Evolutionary conservation across 2,888 invertebrate species (phyloP).

Genomic region (Furcula furcula): DNA sequence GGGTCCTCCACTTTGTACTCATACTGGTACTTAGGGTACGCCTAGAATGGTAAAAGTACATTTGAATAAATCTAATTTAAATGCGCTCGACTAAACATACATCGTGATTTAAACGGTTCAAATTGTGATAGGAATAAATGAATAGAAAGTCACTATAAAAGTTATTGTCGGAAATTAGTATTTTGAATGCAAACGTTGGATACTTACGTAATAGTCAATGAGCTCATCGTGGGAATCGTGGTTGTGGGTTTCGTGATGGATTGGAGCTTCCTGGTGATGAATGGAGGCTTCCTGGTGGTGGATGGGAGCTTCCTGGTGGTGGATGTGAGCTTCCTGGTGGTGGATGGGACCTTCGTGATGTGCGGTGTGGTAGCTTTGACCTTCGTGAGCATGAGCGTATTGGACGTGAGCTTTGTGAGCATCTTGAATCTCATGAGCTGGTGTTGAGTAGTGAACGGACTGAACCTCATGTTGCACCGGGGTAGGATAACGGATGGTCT

Average conservation of each 20-base stretch:
- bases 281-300: conserved; percentile 29
- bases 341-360: conserved; percentile 21
- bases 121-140: conserved; percentile 51
- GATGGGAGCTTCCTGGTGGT: conserved; percentile 16
- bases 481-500: conserved; percentile 29
- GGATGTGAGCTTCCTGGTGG: conserved; percentile 19
- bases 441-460: conserved; percentile 29
- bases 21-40: conserved; percentile 82
- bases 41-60: conserved; percentile 48
- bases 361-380: conserved; percentile 19
- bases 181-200: conserved; percentile 44
- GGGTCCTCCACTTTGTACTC: conserved; percentile 84
- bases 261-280: conserved; percentile 32
- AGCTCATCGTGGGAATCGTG: conserved; percentile 60
- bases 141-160: conserved; percentile 63
- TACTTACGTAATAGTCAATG: conserved; percentile 74
- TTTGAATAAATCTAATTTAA: conserved; percentile 36
- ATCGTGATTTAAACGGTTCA: conserved; percentile 39
- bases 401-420: conserved; percentile 9
- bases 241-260: conserved; percentile 34
- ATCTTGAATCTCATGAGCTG: conserved; percentile 7
- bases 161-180: conserved; percentile 32
- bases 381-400: conserved; percentile 7
- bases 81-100: conserved; percentile 29
- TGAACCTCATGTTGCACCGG: conserved; percentile 41